Evolutionary conservation across 30 jellyfish, hydroid and myxozoan genomes (phyloP).

Genomic region (Cassiopea xamachana): DNA sequence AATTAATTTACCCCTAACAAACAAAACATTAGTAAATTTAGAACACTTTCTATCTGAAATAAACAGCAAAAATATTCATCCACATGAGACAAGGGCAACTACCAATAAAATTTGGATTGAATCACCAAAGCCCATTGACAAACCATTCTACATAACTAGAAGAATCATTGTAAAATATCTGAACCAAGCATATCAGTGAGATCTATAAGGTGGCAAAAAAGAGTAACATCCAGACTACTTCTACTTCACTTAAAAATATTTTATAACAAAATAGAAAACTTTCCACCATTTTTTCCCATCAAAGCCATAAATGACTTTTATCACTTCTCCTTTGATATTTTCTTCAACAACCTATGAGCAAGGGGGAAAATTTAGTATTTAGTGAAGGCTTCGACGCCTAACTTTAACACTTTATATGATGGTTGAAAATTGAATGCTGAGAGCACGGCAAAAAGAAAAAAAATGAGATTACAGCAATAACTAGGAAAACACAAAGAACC

Average conservation of each 20-base stretch:
- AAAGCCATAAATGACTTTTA: not conserved
- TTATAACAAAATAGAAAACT: not conserved
- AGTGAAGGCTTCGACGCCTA: no score
- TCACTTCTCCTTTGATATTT: not conserved
- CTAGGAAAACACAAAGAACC: no score
- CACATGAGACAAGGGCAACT: no score
- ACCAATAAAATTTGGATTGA: no score
- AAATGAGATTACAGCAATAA: no score
- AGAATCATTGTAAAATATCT: not conserved
- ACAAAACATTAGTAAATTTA: not conserved
- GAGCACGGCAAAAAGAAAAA: no score
- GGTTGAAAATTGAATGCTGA: no score
- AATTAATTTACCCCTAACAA: constrained; percentile 2
- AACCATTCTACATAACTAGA: not conserved
- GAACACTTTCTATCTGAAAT: not conserved
- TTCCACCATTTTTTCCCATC: constrained; percentile 47
- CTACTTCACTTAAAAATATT: not conserved
- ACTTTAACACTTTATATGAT: no score
- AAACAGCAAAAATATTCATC: not conserved
- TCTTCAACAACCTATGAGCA: not conserved
- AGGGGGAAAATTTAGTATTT: not conserved
- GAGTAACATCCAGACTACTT: not conserved
- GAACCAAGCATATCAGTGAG: not conserved
- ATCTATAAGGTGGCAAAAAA: not conserved
- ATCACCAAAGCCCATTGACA: no score